Percentiles rank a stretch among this genome's conserved stretches.
Evolutionary conservation across 2,888 invertebrate genomes (phyloP).

Genomic region (Microplitis deprimator): DNA sequence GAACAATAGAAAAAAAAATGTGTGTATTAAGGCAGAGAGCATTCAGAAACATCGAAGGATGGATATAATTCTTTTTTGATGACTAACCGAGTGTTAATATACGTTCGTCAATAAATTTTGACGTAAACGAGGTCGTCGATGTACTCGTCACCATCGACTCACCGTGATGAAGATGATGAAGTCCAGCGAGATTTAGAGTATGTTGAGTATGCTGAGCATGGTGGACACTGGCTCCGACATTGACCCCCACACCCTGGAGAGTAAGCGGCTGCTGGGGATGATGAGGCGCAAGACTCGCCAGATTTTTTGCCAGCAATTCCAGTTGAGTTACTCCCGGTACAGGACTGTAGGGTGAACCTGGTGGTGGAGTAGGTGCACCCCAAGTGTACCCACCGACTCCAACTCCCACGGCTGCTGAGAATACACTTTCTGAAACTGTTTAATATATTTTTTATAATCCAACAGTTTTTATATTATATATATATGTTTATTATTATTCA

Average conservation of each 20-base stretch:
- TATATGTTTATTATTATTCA: too few relatives aligned
- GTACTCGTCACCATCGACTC: slow-evolving; percentile 56
- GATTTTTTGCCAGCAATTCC: slow-evolving; percentile 75
- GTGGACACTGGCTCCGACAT: slow-evolving; percentile 64
- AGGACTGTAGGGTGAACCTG: slow-evolving; percentile 79
- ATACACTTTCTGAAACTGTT: slow-evolving; percentile 79
- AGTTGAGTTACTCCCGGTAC: slow-evolving; percentile 80
- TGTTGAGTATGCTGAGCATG: slow-evolving; percentile 65
- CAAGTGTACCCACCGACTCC: slow-evolving; percentile 74
- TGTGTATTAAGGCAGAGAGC: not conserved
- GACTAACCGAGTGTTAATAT: slow-evolving; percentile 54
- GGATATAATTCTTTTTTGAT: slow-evolving; percentile 36
- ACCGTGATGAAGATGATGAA: slow-evolving; percentile 69
- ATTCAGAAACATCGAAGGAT: slow-evolving; percentile 12
- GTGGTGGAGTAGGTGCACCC: slow-evolving; percentile 79
- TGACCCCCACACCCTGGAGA: slow-evolving; percentile 67
- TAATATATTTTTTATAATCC: not conserved
- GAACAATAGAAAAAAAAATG: slow-evolving; percentile 6
- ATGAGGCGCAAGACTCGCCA: slow-evolving; percentile 65
- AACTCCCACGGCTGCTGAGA: slow-evolving; percentile 74
- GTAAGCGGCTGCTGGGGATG: slow-evolving; percentile 64
- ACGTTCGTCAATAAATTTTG: slow-evolving; percentile 54
- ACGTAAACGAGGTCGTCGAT: slow-evolving; percentile 54
- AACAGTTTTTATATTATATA: not conserved
- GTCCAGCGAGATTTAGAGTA: slow-evolving; percentile 64